Conservation (phyloP, 2,113 vertebrate genomes). For the Cyprinodon variegatus region DNA sequence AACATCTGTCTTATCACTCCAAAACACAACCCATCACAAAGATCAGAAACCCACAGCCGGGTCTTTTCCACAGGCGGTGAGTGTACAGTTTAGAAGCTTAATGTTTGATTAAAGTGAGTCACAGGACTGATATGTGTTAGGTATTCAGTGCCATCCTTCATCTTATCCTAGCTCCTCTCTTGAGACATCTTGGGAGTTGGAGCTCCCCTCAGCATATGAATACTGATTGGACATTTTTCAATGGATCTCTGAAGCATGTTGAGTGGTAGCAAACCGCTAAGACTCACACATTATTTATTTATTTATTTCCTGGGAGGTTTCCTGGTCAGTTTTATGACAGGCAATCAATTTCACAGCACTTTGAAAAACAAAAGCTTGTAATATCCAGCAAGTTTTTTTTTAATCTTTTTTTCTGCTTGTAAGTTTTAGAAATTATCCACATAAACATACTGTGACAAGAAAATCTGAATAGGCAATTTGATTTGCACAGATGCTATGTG, state of each 20-base stretch:
- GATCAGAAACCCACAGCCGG: constrained; percentile 66
- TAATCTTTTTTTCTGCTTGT: not conserved
- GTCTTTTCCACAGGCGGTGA: constrained; percentile 55
- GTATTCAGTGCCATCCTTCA: constrained; percentile 70
- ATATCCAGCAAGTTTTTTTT: not conserved
- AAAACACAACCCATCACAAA: constrained; percentile 74
- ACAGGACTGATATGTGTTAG: constrained; percentile 65
- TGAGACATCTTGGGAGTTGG: constrained; percentile 61
- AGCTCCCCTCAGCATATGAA: constrained; percentile 73
- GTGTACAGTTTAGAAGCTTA: constrained; percentile 67
- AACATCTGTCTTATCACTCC: constrained; percentile 76
- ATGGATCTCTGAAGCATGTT: constrained; percentile 57
- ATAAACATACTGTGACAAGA: not conserved
- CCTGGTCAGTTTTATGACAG: constrained; percentile 43
- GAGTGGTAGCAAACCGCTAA: constrained; percentile 42
- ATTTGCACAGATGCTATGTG: not conserved
- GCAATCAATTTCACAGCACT: constrained; percentile 28
- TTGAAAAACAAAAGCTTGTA: constrained; percentile 38
- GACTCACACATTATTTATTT: constrained; percentile 27
- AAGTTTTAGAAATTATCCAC: not conserved
- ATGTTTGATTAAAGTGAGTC: constrained; percentile 70
- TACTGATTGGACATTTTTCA: constrained; percentile 77
- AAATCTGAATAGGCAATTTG: not conserved
- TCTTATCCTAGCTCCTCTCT: constrained; percentile 66
- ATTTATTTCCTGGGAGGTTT: constrained; percentile 9